Base-by-base conservation (phyloP, 2,113 vertebrate species). In the Actenoides hombroni region DNA sequence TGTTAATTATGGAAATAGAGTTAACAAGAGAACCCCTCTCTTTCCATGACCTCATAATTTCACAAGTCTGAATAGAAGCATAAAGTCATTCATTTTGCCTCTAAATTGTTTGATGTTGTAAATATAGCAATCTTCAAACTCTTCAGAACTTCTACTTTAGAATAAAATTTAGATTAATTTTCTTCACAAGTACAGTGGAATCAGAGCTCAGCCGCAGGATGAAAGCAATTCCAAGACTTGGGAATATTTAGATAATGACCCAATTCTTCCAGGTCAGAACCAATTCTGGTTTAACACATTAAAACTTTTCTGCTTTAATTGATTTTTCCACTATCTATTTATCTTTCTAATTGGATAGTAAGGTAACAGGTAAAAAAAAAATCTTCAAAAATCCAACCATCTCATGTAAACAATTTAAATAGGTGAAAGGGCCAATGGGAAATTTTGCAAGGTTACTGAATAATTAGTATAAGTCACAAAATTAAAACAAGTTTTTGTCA, bases 271-370 rank as follows among this genome's bases (percentile, higher is more conserved):
- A 96, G 95, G 95, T 96, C 95, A 96, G 59, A 94, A 94, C 33
- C 24, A 94, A 91, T 91, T 94, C 88, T 89, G 91, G 70, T 87
- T 94, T 87, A 94, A 92, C 81, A 88, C 74, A 86, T 90, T 95
- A 95, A 83, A 96, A 94, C 83, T 94, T 91, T 94, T 89, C 93
- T 70, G 74, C 69, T 94, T 92, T 94, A 96, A 96, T 97, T 97
- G 94, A 96, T 97, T 96, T 97, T 94, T 93, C 65, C 69, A 92
- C 77, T 87, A 95, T 90, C 86, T 96, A 92, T 95, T 96, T 90
- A 96, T 94, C 96, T 94, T 96, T 97, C 83, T 93, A 97, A 96
- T 93, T 93, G 86, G 76, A 92, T 92, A 86, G 51, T 75, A 93
- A 86, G 80, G 80, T 90, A 86, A 9, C 12, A 88, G 68, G 18